Percentiles rank a stretch among this genome's conserved stretches.
These are phyloP conservation scores for Agrypnia vestita DNA, from an alignment of 1,140 invertebrate species.

Conservation along the genomic window DNA sequence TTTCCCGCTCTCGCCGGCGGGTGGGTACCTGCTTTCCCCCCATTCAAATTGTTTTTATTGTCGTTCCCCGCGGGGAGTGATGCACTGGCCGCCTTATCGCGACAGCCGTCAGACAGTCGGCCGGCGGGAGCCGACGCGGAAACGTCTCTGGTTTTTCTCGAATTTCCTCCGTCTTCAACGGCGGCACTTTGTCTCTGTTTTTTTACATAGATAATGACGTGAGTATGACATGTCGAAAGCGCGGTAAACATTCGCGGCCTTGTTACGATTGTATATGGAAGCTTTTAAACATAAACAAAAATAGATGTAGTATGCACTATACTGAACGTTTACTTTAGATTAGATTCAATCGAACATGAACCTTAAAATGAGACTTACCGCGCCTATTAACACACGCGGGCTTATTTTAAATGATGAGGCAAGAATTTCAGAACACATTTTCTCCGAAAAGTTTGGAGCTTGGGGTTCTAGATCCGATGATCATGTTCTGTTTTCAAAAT, in stretches of 20 bases:
- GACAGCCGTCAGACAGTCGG: constrained; percentile 53
- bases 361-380: too few relatives aligned
- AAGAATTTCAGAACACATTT: not conserved
- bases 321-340: too few relatives aligned
- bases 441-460: not conserved
- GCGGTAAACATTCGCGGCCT: constrained; percentile 15
- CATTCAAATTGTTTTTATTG: constrained; percentile 58
- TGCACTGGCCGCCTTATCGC: constrained; percentile 57
- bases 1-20: constrained; percentile 1
- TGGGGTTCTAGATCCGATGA: constrained; percentile 2
- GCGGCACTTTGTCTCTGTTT: not conserved
- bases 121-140: constrained; percentile 53
- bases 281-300: not conserved
- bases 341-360: too few relatives aligned
- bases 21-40: constrained; percentile 27
- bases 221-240: constrained; percentile 13
- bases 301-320: too few relatives aligned
- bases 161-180: not conserved
- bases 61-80: constrained; percentile 48
- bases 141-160: constrained; percentile 46
- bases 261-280: not conserved
- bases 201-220: not conserved
- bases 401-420: too few relatives aligned
- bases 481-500: constrained; percentile 31
- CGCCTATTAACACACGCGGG: too few relatives aligned